These are phyloP conservation scores for Pycnomerus fuliginosus DNA, from an alignment of 2,888 invertebrate genomes.

Conservation along the genomic window DNA sequence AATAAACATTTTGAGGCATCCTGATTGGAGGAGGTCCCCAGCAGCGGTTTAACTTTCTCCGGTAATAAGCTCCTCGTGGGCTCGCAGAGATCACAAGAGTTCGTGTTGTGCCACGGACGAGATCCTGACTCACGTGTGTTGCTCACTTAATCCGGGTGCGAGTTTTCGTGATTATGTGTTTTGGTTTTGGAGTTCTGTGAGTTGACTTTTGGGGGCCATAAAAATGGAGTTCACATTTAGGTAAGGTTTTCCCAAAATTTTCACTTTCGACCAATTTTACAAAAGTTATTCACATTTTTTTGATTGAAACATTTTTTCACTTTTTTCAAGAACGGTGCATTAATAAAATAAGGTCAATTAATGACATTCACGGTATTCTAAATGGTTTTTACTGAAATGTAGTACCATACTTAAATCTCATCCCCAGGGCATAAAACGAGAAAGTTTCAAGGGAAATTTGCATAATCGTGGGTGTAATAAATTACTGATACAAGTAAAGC, in stretches of 20 bases:
- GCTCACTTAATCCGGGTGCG: slow-evolving; percentile 5
- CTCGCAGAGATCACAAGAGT: slow-evolving; percentile 21
- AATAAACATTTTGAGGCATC: slow-evolving; percentile 24
- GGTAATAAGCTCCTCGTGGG: slow-evolving; percentile 26
- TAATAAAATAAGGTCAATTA: too few relatives aligned
- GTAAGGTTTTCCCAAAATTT: slow-evolving; percentile 4
- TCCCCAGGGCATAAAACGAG: slow-evolving; percentile 12
- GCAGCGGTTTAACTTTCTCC: slow-evolving; percentile 30
- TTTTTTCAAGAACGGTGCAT: too few relatives aligned
- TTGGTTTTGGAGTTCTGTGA: slow-evolving; percentile 1
- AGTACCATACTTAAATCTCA: slow-evolving; percentile 11
- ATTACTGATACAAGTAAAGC: too few relatives aligned
- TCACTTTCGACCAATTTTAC: neutral
- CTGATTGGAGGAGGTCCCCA: slow-evolving; percentile 26
- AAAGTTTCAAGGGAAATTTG: slow-evolving; percentile 15
- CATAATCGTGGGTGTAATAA: slow-evolving; percentile 19
- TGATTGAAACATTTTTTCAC: too few relatives aligned
- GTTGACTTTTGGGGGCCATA: slow-evolving; percentile 1
- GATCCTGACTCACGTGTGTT: slow-evolving; percentile 10
- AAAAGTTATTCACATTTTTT: neutral
- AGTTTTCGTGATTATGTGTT: slow-evolving; percentile 9
- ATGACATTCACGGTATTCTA: too few relatives aligned
- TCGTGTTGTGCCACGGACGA: slow-evolving; percentile 21
- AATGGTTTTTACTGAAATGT: too few relatives aligned
- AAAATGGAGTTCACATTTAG: slow-evolving; percentile 15